A percentile compares a stretch with the other conserved stretches of the same genome.
Conservation (phyloP, 1,140 invertebrate species). For the Drosophila nasuta region DNA sequence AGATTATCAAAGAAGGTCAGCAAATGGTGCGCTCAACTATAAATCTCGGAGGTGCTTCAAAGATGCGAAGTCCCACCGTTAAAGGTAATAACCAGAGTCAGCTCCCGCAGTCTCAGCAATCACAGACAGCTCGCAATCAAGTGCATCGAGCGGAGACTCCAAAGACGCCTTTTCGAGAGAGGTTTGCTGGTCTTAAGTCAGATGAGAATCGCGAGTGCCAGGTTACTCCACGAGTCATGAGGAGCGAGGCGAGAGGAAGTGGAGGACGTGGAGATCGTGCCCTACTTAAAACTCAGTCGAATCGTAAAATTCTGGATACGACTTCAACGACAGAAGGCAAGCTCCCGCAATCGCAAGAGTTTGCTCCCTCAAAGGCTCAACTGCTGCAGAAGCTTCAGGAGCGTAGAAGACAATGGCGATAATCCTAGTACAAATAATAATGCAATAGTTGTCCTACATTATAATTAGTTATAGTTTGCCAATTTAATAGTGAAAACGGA, state of each 20-base stretch:
- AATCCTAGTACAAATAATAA: background rate
- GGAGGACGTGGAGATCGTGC: background rate
- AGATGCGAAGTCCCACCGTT: background rate
- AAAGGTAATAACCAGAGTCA: background rate
- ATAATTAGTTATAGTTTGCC: background rate
- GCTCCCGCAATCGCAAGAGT: background rate
- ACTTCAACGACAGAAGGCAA: background rate
- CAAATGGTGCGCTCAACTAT: constrained; percentile 1
- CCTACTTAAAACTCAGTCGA: background rate
- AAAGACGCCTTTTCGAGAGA: background rate
- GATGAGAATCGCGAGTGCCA: background rate
- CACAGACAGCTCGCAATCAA: background rate
- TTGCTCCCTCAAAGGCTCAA: constrained; percentile 18
- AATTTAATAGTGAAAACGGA: background rate
- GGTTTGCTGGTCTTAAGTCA: background rate
- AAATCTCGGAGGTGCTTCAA: background rate
- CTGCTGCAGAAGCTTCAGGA: constrained; percentile 23
- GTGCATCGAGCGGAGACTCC: background rate
- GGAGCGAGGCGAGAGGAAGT: background rate
- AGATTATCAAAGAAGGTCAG: background rate
- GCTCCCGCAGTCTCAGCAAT: background rate
- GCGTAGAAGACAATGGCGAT: constrained; percentile 35
- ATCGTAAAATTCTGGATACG: constrained; percentile 1
- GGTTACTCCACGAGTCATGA: background rate
- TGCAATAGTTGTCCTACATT: background rate